A percentile compares a stretch with the other conserved stretches of the same genome.
Evolutionary conservation across 2,797 vertebrate genomes (phyloP).

Genomic region (Alca torda): DNA sequence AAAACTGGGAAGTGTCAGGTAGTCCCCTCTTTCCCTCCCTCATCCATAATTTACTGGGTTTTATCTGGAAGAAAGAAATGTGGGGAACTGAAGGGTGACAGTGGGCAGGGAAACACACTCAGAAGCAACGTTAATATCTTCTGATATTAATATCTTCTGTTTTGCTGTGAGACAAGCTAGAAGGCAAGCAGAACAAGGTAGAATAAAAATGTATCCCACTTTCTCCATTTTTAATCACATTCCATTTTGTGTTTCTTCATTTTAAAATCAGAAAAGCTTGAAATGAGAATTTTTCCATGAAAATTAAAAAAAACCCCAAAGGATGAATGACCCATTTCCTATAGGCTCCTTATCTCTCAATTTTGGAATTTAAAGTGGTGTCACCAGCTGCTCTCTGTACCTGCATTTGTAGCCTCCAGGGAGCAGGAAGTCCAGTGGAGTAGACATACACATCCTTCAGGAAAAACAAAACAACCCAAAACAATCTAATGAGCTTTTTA

Average conservation of each 20-base stretch:
- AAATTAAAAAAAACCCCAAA: background rate
- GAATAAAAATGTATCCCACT: rapidly evolving
- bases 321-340: background rate
- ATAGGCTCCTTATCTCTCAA: background rate
- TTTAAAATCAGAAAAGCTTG: background rate
- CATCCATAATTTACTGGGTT: background rate
- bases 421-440: background rate
- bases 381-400: background rate
- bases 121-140: background rate
- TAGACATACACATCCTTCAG: background rate
- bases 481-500: background rate
- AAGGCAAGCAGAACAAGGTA: background rate
- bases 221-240: background rate
- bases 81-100: background rate
- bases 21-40: background rate
- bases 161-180: background rate
- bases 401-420: background rate
- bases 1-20: background rate
- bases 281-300: background rate
- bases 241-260: background rate
- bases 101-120: background rate
- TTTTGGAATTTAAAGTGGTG: background rate
- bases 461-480: background rate
- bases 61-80: background rate
- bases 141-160: background rate